These are phyloP conservation scores for Onchidella celtica DNA, from an alignment of 2,888 invertebrate species.

Conservation along the genomic window DNA sequence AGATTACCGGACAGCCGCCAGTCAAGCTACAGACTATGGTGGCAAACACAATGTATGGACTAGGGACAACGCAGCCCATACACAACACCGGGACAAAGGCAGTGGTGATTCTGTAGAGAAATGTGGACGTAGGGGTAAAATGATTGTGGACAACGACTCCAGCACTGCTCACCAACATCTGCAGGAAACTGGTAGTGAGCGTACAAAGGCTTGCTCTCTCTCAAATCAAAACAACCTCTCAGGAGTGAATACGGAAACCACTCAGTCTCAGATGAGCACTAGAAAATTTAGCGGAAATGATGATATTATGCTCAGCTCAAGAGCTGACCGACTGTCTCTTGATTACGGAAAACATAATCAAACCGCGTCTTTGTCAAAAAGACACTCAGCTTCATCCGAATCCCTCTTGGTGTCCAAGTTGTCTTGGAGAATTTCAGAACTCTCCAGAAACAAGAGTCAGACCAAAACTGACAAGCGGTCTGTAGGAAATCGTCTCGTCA, in stretches of 20 bases:
- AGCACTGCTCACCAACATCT: neutral
- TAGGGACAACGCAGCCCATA: neutral
- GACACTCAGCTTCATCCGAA: neutral
- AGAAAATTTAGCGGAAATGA: neutral
- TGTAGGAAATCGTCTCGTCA: neutral
- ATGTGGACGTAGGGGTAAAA: neutral
- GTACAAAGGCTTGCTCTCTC: neutral
- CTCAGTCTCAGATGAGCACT: neutral
- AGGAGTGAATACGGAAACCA: neutral
- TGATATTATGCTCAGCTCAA: neutral
- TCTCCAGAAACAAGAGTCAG: neutral
- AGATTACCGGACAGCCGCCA: neutral
- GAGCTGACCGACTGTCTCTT: neutral
- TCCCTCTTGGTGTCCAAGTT: neutral
- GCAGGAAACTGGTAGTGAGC: neutral
- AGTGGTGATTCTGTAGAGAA: neutral
- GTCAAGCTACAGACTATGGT: neutral
- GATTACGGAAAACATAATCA: neutral
- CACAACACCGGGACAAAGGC: too few species aligned
- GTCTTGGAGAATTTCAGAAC: neutral
- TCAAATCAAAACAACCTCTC: neutral
- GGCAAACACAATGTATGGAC: slow-evolving; percentile 26
- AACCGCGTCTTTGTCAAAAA: neutral
- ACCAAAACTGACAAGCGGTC: neutral
- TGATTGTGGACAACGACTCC: neutral